Evolutionary conservation across 2,888 invertebrate genomes (phyloP).

Genomic region (Crepidodera aurea): DNA sequence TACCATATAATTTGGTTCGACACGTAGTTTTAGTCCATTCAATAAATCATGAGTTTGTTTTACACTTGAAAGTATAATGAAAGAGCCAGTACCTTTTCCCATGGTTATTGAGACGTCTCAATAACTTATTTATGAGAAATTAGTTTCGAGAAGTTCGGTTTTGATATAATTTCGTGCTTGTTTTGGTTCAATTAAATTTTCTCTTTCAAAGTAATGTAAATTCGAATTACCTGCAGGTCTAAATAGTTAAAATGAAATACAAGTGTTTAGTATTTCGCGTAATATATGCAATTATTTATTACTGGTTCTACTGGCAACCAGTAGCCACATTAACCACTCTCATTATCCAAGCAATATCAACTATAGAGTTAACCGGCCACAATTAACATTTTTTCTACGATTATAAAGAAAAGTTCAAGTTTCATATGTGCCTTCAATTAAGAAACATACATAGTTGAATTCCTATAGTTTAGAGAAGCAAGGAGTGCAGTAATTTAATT

Average conservation of each 20-base stretch:
- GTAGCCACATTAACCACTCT: no score
- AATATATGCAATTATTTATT: background rate
- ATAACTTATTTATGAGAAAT: constrained; percentile 19
- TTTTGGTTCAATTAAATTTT: background rate
- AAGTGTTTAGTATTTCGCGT: background rate
- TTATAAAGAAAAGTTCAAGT: no score
- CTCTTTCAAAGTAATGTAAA: background rate
- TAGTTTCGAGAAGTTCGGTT: constrained; percentile 13
- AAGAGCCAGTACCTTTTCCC: constrained; percentile 20
- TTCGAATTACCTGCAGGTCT: background rate
- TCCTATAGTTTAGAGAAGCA: no score
- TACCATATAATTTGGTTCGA: constrained; percentile 37
- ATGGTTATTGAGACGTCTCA: constrained; percentile 34
- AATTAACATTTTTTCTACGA: no score
- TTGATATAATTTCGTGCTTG: constrained; percentile 8
- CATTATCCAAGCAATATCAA: no score
- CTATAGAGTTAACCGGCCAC: no score
- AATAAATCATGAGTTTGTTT: constrained; percentile 36
- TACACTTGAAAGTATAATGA: constrained; percentile 31
- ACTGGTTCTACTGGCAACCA: no score
- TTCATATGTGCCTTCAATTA: no score
- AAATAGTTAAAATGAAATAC: background rate
- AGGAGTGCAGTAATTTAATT: no score
- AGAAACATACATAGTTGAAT: no score
- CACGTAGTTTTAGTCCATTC: constrained; percentile 31